Evolutionary conservation across 2,113 vertebrate species (phyloP).

Genomic region (Otocyon megalotis): DNA sequence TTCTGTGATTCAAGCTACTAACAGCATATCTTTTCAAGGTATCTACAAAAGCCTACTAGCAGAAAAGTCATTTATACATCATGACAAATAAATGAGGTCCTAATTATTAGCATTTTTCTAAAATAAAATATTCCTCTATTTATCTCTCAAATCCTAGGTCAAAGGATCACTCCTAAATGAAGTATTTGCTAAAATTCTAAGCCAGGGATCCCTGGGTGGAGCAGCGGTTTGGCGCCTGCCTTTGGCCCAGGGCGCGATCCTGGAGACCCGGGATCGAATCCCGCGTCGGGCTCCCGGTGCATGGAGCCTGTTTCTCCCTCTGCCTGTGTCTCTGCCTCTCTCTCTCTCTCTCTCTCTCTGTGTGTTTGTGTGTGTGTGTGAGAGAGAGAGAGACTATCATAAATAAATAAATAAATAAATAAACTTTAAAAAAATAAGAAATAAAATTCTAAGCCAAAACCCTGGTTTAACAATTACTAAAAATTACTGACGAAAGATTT

Average conservation of each 20-base stretch:
- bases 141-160: constrained; percentile 6
- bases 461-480: constrained; percentile 38
- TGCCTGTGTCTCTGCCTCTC: too few species aligned
- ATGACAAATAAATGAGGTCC: not conserved
- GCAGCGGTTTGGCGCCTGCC: too few species aligned
- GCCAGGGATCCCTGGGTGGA: not conserved
- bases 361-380: too few species aligned
- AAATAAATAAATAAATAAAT: too few species aligned
- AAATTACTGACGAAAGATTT: not conserved
- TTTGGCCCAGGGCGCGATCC: too few species aligned
- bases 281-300: too few species aligned
- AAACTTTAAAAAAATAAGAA: too few species aligned
- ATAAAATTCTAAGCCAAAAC: constrained; percentile 15
- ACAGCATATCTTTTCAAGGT: constrained; percentile 26
- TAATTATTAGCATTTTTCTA: constrained; percentile 21
- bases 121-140: not conserved
- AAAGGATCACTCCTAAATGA: not conserved
- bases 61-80: not conserved
- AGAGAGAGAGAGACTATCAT: too few species aligned
- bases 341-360: too few species aligned
- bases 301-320: too few species aligned
- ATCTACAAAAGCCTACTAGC: constrained; percentile 42
- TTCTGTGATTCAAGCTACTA: not conserved
- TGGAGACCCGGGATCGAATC: too few species aligned
- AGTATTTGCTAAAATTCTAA: constrained; percentile 43